These are phyloP conservation scores for Pyrrhia umbra DNA, from an alignment of 2,888 invertebrate species.

Conservation along the genomic window DNA sequence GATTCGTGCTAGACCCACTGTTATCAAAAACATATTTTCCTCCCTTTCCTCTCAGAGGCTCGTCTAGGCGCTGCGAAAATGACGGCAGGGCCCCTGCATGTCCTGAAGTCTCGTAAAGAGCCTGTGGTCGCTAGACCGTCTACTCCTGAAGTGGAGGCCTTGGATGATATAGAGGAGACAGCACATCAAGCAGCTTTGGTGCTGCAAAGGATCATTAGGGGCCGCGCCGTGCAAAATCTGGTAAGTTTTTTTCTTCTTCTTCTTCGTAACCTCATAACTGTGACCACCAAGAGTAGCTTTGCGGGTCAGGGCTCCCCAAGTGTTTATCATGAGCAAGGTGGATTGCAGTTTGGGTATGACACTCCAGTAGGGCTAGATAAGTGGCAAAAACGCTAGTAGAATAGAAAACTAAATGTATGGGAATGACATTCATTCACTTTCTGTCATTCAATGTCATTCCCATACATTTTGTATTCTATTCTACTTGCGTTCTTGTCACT, in stretches of 20 bases:
- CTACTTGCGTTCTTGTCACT: too few relatives aligned
- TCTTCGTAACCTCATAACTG: not conserved
- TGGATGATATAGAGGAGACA: constrained; percentile 72
- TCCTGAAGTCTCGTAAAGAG: constrained; percentile 73
- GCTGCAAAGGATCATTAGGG: constrained; percentile 92
- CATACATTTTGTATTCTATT: too few relatives aligned
- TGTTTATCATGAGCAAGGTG: too few relatives aligned
- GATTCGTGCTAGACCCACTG: too few relatives aligned
- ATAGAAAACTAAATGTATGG: too few relatives aligned
- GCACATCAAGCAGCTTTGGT: constrained; percentile 88
- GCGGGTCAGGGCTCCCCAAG: too few relatives aligned
- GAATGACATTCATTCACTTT: too few relatives aligned
- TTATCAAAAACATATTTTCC: too few relatives aligned
- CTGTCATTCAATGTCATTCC: too few relatives aligned
- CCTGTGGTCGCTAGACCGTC: constrained; percentile 68
- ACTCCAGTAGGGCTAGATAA: too few relatives aligned
- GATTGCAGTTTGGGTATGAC: too few relatives aligned
- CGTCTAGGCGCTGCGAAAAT: constrained; percentile 75
- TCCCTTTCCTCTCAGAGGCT: constrained; percentile 72
- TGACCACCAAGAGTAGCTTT: not conserved
- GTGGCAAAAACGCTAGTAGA: too few relatives aligned
- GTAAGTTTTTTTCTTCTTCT: constrained; percentile 74
- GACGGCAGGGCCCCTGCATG: constrained; percentile 75
- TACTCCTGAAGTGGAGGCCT: constrained; percentile 78
- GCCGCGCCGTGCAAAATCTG: constrained; percentile 93